Evolutionary conservation across 2,888 invertebrate species (phyloP).

Genomic region (Melanostoma mellinum): DNA sequence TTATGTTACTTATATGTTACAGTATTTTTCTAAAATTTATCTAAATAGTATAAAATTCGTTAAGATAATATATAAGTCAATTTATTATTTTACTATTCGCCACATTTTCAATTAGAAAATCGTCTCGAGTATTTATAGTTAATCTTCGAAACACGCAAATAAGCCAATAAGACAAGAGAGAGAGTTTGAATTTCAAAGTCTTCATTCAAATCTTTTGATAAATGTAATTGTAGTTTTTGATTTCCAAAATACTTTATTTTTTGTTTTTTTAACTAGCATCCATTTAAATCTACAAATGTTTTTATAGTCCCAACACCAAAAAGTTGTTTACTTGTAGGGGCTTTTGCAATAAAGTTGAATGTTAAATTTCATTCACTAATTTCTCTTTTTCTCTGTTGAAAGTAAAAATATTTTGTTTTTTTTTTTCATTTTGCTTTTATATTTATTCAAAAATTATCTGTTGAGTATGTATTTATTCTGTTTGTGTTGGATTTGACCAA

Average conservation of each 20-base stretch:
- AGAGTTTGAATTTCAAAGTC: slow-evolving; percentile 43
- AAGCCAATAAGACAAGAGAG: slow-evolving; percentile 27
- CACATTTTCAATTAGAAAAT: slow-evolving; percentile 38
- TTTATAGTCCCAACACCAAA: background rate
- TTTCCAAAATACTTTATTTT: slow-evolving; percentile 51
- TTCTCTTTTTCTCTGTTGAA: slow-evolving; percentile 5
- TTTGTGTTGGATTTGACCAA: slow-evolving; percentile 41
- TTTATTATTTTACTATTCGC: slow-evolving; percentile 35
- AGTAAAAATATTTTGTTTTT: slow-evolving; percentile 27
- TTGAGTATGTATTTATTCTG: slow-evolving; percentile 49
- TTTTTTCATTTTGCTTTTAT: background rate
- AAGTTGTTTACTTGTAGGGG: background rate
- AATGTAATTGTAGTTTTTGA: slow-evolving; percentile 3
- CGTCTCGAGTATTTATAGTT: slow-evolving; percentile 25
- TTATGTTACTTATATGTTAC: slow-evolving; percentile 21
- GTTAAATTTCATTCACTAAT: slow-evolving; percentile 41
- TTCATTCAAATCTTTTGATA: slow-evolving; percentile 5
- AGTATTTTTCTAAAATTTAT: slow-evolving; percentile 52
- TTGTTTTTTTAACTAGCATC: slow-evolving; percentile 41
- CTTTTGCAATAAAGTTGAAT: slow-evolving; percentile 44
- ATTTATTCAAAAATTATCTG: slow-evolving; percentile 34
- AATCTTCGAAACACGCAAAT: slow-evolving; percentile 29
- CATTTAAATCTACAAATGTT: slow-evolving; percentile 41
- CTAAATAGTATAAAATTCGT: slow-evolving; percentile 69
- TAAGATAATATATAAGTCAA: slow-evolving; percentile 52